Conservation (phyloP, 2,888 invertebrate genomes). For the Harpalus rubripes region DNA sequence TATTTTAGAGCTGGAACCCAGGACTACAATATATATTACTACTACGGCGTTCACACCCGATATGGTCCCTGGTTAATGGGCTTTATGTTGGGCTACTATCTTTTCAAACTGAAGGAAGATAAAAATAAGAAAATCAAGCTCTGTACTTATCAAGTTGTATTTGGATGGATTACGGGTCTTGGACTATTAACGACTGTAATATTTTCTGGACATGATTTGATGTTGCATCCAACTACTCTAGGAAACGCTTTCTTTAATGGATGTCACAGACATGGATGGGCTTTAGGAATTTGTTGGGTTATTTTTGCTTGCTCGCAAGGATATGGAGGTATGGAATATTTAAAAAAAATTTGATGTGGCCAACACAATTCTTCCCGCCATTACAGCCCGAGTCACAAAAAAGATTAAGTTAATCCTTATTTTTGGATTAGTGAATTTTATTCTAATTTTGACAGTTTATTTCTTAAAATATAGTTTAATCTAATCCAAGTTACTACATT, state of each 20-base stretch:
- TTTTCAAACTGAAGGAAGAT: conserved; percentile 4
- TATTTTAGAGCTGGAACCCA: conserved; percentile 19
- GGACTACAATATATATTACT: conserved; percentile 26
- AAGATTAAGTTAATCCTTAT: too few species aligned
- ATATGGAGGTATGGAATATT: conserved; percentile 68
- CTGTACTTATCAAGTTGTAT: conserved; percentile 20
- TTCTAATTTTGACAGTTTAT: too few species aligned
- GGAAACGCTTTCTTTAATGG: conserved; percentile 54
- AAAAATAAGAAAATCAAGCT: background rate
- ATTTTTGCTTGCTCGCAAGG: conserved; percentile 68
- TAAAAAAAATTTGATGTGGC: too few species aligned
- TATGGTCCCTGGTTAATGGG: conserved; percentile 60
- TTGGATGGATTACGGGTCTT: conserved; percentile 49
- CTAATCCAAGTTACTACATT: too few species aligned
- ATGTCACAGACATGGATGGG: conserved; percentile 67
- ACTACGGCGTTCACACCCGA: conserved; percentile 40
- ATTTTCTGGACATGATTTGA: conserved; percentile 9
- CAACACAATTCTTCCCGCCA: too few species aligned
- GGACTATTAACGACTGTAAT: conserved; percentile 30
- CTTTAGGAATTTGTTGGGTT: conserved; percentile 68
- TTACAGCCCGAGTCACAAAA: too few species aligned
- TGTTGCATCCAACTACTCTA: background rate
- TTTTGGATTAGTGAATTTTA: too few species aligned
- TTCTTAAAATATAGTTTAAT: too few species aligned
- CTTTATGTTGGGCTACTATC: conserved; percentile 55